Conservation (phyloP, 2,113 vertebrate genomes). For the Channa argus region DNA sequence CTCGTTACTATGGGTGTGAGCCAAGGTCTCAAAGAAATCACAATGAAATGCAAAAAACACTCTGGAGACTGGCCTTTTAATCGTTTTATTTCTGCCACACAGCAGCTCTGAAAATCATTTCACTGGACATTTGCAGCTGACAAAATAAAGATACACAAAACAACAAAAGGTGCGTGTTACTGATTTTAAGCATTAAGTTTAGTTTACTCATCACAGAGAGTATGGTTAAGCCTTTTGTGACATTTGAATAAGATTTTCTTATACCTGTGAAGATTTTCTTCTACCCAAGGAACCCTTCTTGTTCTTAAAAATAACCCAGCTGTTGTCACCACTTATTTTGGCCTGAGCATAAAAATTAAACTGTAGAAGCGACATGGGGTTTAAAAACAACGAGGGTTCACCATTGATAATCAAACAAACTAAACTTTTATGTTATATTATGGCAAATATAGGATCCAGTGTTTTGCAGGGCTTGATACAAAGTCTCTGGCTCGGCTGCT, state of each 20-base stretch:
- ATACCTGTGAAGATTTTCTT: not conserved
- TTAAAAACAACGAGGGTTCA: too few relatives aligned
- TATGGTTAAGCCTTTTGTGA: not conserved
- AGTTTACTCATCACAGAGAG: slow-evolving; percentile 52
- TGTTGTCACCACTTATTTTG: not conserved
- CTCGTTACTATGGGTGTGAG: not conserved
- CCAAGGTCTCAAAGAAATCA: not conserved
- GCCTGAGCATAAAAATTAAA: not conserved
- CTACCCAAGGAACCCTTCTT: not conserved
- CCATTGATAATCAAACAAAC: not conserved
- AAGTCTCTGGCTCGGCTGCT: not conserved
- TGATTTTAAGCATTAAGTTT: slow-evolving; percentile 9
- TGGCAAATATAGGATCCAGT: not conserved
- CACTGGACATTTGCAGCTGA: not conserved
- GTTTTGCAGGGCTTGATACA: not conserved
- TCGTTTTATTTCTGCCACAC: slow-evolving; percentile 23
- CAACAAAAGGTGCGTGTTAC: not conserved
- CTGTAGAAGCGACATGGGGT: too few relatives aligned
- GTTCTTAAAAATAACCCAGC: not conserved
- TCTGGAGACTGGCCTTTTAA: too few relatives aligned
- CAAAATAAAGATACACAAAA: slow-evolving; percentile 24
- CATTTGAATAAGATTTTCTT: slow-evolving; percentile 4
- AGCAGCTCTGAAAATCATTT: not conserved
- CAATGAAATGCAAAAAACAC: not conserved
- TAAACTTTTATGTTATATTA: not conserved